Evolutionary conservation across 2,797 vertebrate species (phyloP).

Genomic region (Okamejei kenojei): DNA sequence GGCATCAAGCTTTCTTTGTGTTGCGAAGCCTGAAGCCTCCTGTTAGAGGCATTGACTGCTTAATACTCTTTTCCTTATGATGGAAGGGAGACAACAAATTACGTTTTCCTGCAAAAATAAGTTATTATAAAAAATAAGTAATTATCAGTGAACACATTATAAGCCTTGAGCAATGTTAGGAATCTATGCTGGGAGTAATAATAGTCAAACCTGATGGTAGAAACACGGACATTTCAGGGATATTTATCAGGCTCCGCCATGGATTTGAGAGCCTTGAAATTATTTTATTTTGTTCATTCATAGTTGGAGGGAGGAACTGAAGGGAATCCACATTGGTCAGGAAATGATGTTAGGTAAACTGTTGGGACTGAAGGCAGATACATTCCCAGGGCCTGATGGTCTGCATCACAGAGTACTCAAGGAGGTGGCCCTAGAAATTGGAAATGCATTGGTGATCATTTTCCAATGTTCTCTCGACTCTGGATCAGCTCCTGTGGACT

Average conservation of each 20-base stretch:
- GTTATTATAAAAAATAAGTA: not conserved
- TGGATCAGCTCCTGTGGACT: no score
- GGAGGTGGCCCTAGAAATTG: no score
- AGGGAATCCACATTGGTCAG: no score
- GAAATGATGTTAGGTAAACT: no score
- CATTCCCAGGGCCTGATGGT: no score
- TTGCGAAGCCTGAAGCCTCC: not conserved
- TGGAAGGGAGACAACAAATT: no score
- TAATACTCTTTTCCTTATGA: not conserved
- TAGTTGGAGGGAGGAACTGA: no score
- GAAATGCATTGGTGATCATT: no score
- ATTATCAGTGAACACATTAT: not conserved
- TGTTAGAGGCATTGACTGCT: not conserved
- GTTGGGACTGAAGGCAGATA: no score
- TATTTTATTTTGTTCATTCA: not conserved
- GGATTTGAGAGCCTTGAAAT: not conserved
- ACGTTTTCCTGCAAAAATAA: constrained; percentile 5
- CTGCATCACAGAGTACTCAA: no score
- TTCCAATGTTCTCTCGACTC: no score
- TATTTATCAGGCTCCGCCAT: not conserved
- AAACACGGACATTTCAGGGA: not conserved
- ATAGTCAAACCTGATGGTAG: not conserved
- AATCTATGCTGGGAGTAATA: not conserved
- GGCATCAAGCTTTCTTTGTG: not conserved
- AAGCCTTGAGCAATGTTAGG: not conserved